These are phyloP conservation scores for Apodemia mormo DNA, from an alignment of 2,888 invertebrate species.

Conservation along the genomic window DNA sequence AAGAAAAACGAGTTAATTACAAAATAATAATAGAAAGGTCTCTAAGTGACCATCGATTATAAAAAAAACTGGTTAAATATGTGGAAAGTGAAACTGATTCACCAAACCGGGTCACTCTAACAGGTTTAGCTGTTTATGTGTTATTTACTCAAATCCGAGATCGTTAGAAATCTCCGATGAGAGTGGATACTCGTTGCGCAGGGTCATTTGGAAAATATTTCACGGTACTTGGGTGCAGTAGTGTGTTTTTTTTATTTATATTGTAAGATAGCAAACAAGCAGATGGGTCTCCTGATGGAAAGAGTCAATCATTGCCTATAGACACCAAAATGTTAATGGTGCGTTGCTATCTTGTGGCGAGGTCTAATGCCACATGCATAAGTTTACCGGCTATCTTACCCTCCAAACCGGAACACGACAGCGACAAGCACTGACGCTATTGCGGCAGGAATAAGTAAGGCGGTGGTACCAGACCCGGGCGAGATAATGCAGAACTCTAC, in stretches of 20 bases:
- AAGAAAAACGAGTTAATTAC: not conserved
- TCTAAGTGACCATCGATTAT: not conserved
- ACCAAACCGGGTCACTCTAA: not conserved
- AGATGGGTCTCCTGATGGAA: no score
- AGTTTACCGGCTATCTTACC: no score
- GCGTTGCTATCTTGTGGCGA: no score
- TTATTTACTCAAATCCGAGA: not conserved
- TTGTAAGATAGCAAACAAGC: no score
- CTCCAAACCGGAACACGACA: no score
- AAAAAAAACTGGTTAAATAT: constrained; percentile 15
- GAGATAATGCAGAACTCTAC: no score
- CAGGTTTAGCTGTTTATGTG: constrained; percentile 1
- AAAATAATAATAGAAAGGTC: constrained; percentile 2
- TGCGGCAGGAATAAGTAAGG: no score
- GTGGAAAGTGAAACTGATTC: constrained; percentile 11
- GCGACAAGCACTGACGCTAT: no score
- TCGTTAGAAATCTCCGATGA: constrained; percentile 13
- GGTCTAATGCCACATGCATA: no score
- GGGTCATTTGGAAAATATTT: constrained; percentile 9
- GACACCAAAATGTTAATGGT: no score
- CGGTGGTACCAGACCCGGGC: no score
- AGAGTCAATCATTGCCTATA: no score
- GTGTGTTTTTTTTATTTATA: not conserved
- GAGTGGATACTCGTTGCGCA: not conserved
- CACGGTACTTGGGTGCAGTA: not conserved